Evolutionary conservation across 2,113 vertebrate genomes (phyloP), one percentile per base, ranked within the genome.

Genomic region (Leucoraja erinaceus): DNA sequence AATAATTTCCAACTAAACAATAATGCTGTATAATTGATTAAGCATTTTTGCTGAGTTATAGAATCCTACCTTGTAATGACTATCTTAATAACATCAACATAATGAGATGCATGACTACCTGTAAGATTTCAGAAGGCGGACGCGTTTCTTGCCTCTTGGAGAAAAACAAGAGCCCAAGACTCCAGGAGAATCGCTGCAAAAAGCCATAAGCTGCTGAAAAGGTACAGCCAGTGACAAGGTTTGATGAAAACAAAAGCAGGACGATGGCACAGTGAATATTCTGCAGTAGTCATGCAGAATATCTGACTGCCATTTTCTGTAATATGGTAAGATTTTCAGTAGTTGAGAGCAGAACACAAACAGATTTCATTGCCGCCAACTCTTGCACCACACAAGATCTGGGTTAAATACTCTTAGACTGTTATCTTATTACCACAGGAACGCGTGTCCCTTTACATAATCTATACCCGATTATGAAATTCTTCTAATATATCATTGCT

Each of bases 91-190:
- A 91, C 33, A 28, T 28, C 14, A 91, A 72, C 20, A 33, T 14
- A 91, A 91, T 91, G 33, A 47, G 12, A 84, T 12, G 38, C 5
- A 76, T 0, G 90, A 76, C 92, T 98, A 98, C 97, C 97, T 98
- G 97, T 96, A 98, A 61, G 97, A 98, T 94, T 97, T 97, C 93
- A 96, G 95, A 94, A 98, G 96, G 66, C 95, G 95, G 79, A 96
- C 95, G 94, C 96, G 96, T 94, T 96, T 96, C 94, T 96, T 96
- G 94, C 95, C 95, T 95, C 95, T 96, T 93, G 95, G 94, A 94
- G 96, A 93, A 0, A 93, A 93, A 94, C 86, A 94, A 93, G 96
- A 93, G 79, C 93, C 93, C 72, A 95, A 94, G 83, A 93, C 93
- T 95, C 95, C 95, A 3, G 94, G 93, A 93, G 94, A 93, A 93